These are phyloP conservation scores for Trachelus iudaicus DNA, from an alignment of 2,888 invertebrate species.

Conservation along the genomic window DNA sequence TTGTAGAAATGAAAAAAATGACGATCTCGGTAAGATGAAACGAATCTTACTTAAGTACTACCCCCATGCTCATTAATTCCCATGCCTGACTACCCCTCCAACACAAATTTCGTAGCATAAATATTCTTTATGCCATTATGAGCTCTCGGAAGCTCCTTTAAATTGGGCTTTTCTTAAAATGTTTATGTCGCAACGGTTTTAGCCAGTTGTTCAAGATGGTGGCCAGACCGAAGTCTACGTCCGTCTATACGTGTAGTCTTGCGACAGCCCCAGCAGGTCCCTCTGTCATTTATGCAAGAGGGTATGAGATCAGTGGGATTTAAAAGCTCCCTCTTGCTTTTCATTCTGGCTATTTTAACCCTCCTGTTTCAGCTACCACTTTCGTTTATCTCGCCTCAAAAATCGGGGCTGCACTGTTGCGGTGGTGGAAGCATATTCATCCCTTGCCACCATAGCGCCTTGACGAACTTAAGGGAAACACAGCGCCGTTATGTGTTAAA, in stretches of 20 bases:
- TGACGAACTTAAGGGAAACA: not conserved
- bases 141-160: not conserved
- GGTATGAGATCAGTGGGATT: constrained; percentile 41
- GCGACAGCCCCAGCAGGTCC: not conserved
- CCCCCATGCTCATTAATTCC: not conserved
- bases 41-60: not conserved
- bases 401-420: not conserved
- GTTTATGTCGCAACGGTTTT: not conserved
- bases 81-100: not conserved
- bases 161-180: not conserved
- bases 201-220: not conserved
- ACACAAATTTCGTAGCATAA: not conserved
- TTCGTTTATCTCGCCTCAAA: not conserved
- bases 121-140: not conserved
- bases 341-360: constrained; percentile 33
- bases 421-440: not conserved
- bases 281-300: constrained; percentile 36
- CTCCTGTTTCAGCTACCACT: constrained; percentile 5
- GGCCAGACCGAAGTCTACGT: not conserved
- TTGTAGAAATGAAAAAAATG: not conserved
- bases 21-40: not conserved
- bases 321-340: constrained; percentile 43
- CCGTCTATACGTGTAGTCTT: not conserved
- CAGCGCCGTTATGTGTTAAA: not conserved
- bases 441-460: not conserved